Evolutionary conservation across 2,888 invertebrate species (phyloP).

Genomic region (Therioaphis trifolii): DNA sequence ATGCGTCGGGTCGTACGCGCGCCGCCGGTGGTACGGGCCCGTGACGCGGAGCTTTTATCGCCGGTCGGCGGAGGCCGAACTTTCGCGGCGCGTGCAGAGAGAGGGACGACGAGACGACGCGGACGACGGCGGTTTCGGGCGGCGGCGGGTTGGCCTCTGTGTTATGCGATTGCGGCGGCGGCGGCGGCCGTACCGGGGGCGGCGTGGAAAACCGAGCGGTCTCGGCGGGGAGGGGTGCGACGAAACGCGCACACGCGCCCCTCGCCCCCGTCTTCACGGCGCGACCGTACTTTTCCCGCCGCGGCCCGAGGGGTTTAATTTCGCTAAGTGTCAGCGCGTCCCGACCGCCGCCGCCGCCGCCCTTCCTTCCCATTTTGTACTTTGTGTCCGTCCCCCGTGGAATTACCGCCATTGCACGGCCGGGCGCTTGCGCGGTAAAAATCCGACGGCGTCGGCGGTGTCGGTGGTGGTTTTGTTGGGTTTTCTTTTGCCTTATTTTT

Average conservation of each 20-base stretch:
- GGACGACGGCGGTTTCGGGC: not conserved
- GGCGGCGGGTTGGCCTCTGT: conserved; percentile 21
- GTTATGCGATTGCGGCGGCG: conserved; percentile 27
- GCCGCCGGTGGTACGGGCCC: not conserved
- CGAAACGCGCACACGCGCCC: not conserved
- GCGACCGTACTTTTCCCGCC: not conserved
- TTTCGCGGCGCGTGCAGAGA: not conserved
- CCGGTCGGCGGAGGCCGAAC: conserved; percentile 36
- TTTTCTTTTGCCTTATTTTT: conserved; percentile 27
- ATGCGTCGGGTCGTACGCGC: not conserved
- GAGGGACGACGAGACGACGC: not conserved
- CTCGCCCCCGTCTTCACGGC: not conserved
- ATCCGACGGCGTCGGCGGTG: conserved; percentile 18
- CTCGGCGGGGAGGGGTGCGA: not conserved
- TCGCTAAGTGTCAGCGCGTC: conserved; percentile 58
- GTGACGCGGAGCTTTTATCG: conserved; percentile 43
- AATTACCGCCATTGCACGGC: conserved; percentile 44
- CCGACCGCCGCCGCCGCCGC: not conserved
- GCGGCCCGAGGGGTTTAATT: conserved; percentile 57
- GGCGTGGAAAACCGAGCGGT: not conserved
- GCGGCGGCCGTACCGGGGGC: not conserved
- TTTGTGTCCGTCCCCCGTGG: conserved; percentile 37
- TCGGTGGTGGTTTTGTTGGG: conserved; percentile 37
- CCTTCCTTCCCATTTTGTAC: not conserved
- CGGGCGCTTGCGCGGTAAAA: conserved; percentile 47